These are phyloP conservation scores for Notoglanidium macrostoma DNA, from an alignment of 2,797 vertebrate genomes.

Conservation along the genomic window DNA sequence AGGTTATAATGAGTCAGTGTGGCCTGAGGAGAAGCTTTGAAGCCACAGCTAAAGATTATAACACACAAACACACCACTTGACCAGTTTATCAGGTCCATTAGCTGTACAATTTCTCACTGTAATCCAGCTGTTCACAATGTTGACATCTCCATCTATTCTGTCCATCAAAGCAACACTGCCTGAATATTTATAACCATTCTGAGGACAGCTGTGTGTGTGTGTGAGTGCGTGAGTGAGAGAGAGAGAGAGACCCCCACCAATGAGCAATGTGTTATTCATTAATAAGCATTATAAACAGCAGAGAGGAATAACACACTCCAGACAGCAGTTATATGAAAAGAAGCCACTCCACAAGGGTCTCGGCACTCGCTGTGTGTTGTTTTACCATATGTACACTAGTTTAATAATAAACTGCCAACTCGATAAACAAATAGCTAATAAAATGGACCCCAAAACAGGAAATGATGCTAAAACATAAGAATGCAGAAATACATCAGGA, in stretches of 20 bases:
- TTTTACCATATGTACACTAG: too few relatives aligned
- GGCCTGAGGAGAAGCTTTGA: slow-evolving; percentile 24
- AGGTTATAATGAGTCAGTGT: slow-evolving; percentile 47
- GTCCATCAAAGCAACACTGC: neutral
- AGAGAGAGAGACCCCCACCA: neutral
- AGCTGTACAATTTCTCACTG: neutral
- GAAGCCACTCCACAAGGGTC: neutral
- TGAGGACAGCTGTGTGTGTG: neutral
- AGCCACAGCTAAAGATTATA: neutral
- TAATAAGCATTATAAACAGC: neutral
- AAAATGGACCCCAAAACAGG: neutral
- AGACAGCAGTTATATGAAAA: neutral
- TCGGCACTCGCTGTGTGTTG: neutral
- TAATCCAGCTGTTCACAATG: neutral
- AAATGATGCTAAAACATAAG: neutral
- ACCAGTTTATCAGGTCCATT: neutral
- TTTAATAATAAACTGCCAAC: neutral
- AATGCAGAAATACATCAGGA: too few relatives aligned
- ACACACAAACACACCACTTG: neutral
- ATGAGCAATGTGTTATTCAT: neutral
- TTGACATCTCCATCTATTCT: neutral
- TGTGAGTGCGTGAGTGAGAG: neutral
- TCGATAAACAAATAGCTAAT: neutral
- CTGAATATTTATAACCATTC: neutral
- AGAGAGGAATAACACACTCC: neutral